These are phyloP conservation scores for Anarhynchus alexandrinus DNA, from an alignment of 2,113 vertebrate genomes.

Conservation along the genomic window DNA sequence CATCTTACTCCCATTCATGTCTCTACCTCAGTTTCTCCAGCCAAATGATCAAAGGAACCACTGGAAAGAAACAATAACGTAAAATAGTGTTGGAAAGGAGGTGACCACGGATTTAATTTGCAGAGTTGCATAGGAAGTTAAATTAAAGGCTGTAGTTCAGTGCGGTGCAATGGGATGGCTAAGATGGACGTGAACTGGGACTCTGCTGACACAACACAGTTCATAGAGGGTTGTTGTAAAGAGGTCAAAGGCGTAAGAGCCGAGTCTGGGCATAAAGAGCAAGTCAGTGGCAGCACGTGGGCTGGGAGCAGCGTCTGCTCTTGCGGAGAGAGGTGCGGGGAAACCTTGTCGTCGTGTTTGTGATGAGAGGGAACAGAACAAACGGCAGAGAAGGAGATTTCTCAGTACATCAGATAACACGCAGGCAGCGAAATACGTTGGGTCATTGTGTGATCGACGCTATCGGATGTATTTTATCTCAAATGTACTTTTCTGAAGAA, in stretches of 20 bases:
- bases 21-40: neutral
- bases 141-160: neutral
- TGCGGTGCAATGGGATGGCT: neutral
- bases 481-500: neutral
- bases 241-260: neutral
- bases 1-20: neutral
- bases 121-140: neutral
- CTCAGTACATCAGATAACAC: neutral
- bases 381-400: neutral
- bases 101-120: neutral
- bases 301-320: neutral
- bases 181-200: no score
- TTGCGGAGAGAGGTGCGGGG: rapidly evolving
- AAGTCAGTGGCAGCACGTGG: neutral
- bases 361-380: neutral
- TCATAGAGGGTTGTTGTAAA: neutral
- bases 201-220: neutral
- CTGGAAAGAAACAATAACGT: neutral
- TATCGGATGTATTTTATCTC: neutral
- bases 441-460: neutral
- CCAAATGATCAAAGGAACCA: neutral
- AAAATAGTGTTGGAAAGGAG: neutral
- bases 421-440: neutral
- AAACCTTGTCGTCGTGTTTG: neutral
- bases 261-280: neutral